A percentile compares a stretch with the other conserved stretches of the same genome.
These are phyloP conservation scores for Scalopus aquaticus DNA, from an alignment of 2,113 vertebrate species.

Conservation along the genomic window DNA sequence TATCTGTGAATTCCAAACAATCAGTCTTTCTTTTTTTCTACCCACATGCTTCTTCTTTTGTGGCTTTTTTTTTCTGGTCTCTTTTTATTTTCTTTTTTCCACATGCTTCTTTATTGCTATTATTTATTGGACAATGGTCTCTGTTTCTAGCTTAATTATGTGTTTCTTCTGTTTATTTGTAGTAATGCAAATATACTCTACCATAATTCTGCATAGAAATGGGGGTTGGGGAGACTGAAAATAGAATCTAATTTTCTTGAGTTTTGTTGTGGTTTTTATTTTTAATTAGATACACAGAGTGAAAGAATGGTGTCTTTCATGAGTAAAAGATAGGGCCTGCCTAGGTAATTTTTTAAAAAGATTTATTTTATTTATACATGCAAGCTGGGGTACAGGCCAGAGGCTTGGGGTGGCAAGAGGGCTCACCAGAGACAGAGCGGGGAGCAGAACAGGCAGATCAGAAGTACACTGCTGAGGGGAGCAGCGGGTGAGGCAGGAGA, in stretches of 20 bases:
- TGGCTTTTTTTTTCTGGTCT: too few species aligned
- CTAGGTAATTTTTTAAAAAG: too few species aligned
- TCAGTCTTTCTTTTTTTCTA: not conserved
- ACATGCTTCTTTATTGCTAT: not conserved
- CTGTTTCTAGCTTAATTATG: not conserved
- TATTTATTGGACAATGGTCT: not conserved
- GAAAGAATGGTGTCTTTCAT: constrained; percentile 20
- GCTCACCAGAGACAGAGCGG: too few species aligned
- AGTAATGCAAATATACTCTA: not conserved
- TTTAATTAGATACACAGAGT: not conserved
- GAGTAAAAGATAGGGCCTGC: not conserved
- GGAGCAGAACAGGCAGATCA: too few species aligned
- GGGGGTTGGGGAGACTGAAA: not conserved
- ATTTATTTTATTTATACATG: too few species aligned
- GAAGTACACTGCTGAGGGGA: too few species aligned
- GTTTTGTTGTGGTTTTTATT: not conserved
- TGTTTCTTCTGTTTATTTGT: not conserved
- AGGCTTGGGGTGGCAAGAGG: too few species aligned
- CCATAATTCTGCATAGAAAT: not conserved
- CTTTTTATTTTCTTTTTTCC: too few species aligned
- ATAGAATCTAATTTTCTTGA: not conserved
- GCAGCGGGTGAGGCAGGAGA: too few species aligned
- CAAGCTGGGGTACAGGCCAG: too few species aligned
- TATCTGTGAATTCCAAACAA: not conserved
- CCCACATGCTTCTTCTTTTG: not conserved